A percentile compares a stretch with the other conserved stretches of the same genome.
These are phyloP conservation scores for Trissolcus japonicus DNA, from an alignment of 2,888 invertebrate genomes.

Conservation along the genomic window DNA sequence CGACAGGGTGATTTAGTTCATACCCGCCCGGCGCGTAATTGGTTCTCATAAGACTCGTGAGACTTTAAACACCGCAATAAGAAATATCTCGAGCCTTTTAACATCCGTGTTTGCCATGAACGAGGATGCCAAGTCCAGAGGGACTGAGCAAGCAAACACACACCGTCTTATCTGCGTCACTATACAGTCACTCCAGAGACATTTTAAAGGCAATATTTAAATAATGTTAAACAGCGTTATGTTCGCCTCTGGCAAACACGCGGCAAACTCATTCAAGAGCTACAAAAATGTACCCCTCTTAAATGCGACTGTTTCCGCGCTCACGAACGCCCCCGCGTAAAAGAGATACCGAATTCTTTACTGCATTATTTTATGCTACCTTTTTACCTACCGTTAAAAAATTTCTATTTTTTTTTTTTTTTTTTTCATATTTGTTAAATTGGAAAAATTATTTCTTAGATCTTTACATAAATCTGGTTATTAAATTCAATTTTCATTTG, in stretches of 20 bases:
- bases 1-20: conserved; percentile 28
- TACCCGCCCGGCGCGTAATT: conserved; percentile 29
- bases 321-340: too few relatives aligned
- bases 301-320: conserved; percentile 32
- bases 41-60: conserved; percentile 50
- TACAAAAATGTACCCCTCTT: conserved; percentile 46
- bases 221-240: conserved; percentile 70
- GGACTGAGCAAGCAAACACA: conserved; percentile 66
- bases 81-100: conserved; percentile 50
- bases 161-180: conserved; percentile 68
- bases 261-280: conserved; percentile 47
- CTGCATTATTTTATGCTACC: too few relatives aligned
- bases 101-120: conserved; percentile 55
- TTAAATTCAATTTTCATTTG: too few relatives aligned
- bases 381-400: too few relatives aligned
- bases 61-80: conserved; percentile 56
- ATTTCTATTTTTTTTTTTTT: too few relatives aligned
- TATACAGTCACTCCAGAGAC: conserved; percentile 55
- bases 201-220: conserved; percentile 69
- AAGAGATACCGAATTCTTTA: too few relatives aligned
- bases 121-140: conserved; percentile 56
- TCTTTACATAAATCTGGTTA: too few relatives aligned
- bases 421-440: too few relatives aligned
- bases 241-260: conserved; percentile 66
- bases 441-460: too few relatives aligned